These are phyloP conservation scores for Morbakka virulenta DNA, from an alignment of 30 jellyfish, hydroid and myxozoan genomes.

Conservation along the genomic window DNA sequence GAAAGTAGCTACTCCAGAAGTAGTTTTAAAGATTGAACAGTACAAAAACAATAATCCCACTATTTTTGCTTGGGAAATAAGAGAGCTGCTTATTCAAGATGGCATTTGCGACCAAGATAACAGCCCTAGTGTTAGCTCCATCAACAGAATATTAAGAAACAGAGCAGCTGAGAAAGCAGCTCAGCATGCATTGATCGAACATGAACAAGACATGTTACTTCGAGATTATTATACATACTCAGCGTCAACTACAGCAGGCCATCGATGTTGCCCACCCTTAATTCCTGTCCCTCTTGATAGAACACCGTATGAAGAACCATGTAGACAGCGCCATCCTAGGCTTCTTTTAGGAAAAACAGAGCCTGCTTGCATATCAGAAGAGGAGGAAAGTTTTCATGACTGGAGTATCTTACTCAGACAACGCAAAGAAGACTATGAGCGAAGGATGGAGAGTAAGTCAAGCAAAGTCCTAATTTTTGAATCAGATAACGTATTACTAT, in stretches of 20 bases:
- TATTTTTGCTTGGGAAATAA: constrained; percentile 97
- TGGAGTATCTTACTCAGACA: background rate
- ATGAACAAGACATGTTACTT: constrained; percentile 62
- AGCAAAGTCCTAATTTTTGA: no score
- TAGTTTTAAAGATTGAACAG: constrained; percentile 78
- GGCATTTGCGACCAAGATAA: constrained; percentile 58
- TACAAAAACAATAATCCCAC: constrained; percentile 80
- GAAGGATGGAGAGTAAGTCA: background rate
- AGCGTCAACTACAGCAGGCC: background rate
- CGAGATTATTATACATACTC: constrained; percentile 28
- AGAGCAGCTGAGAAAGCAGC: constrained; percentile 95
- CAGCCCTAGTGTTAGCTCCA: constrained; percentile 98
- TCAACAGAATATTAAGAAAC: constrained; percentile 92
- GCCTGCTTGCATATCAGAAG: background rate
- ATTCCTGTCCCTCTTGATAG: background rate
- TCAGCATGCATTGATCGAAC: constrained; percentile 73
- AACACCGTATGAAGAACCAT: background rate
- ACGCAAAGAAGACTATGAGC: background rate
- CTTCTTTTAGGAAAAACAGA: background rate
- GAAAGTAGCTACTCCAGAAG: constrained; percentile 98
- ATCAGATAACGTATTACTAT: no score
- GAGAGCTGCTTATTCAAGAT: constrained; percentile 86
- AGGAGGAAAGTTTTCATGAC: background rate
- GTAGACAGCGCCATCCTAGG: background rate
- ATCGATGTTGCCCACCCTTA: background rate